Percentiles rank a stretch among this genome's conserved stretches.
Conservation (phyloP, 2,797 vertebrate genomes). For the Florisuga fusca region DNA sequence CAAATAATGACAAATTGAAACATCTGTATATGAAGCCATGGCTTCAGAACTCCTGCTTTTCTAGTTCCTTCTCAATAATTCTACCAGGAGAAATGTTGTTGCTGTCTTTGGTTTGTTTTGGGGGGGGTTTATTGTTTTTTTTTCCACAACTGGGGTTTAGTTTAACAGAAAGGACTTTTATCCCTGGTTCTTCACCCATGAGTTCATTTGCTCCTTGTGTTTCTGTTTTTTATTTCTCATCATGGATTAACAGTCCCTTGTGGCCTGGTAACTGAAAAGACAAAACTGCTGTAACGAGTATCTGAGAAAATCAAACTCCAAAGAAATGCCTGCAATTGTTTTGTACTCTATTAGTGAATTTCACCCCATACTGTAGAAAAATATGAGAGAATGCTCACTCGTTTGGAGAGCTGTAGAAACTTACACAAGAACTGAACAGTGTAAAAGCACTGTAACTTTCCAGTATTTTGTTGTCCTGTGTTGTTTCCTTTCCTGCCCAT, state of each 20-base stretch:
- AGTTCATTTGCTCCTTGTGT: neutral
- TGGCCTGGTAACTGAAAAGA: neutral
- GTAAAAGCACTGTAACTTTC: neutral
- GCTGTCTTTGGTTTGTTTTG: neutral
- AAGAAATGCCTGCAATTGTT: neutral
- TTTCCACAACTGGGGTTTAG: neutral
- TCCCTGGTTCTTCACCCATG: neutral
- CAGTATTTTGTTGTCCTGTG: neutral
- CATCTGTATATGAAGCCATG: neutral
- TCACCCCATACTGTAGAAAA: neutral
- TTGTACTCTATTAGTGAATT: neutral
- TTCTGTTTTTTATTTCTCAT: neutral
- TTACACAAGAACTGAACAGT: neutral
- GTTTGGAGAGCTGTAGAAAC: neutral
- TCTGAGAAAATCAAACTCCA: constrained; percentile 1
- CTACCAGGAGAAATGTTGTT: neutral
- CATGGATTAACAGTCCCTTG: neutral
- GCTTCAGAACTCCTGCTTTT: neutral
- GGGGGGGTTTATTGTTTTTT: neutral
- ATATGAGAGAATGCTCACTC: neutral
- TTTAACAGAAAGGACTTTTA: neutral
- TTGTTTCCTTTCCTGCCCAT: neutral
- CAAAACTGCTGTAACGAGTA: neutral
- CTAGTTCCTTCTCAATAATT: neutral
- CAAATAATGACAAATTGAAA: neutral